Conservation (phyloP, 2,797 vertebrate genomes). For the Rhinatrema bivittatum region DNA sequence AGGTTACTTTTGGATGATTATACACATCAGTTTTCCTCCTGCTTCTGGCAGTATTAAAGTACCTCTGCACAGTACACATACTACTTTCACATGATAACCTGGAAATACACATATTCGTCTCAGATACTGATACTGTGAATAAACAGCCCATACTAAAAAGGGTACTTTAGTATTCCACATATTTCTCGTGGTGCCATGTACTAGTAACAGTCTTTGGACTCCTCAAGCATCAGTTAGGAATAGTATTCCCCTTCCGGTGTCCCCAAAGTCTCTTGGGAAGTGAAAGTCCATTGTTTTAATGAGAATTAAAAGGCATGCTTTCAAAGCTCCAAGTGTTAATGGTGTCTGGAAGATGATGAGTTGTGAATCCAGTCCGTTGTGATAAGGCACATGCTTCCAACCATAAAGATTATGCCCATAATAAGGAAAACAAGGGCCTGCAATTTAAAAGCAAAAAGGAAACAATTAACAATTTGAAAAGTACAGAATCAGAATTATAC, state of each 20-base stretch:
- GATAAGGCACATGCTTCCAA: constrained; percentile 89
- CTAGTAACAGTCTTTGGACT: constrained; percentile 50
- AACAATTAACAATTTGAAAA: too few species aligned
- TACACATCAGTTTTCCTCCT: constrained; percentile 18
- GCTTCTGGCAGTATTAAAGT: too few species aligned
- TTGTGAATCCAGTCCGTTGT: constrained; percentile 89
- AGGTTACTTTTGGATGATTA: constrained; percentile 15
- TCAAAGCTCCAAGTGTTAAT: constrained; percentile 59
- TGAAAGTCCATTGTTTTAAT: too few species aligned
- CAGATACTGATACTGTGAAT: constrained; percentile 40
- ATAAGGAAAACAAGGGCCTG: constrained; percentile 82
- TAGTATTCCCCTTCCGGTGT: constrained; percentile 21
- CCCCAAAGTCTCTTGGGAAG: constrained; percentile 27
- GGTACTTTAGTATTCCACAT: constrained; percentile 20
- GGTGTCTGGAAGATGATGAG: constrained; percentile 64
- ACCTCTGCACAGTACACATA: constrained; percentile 13
- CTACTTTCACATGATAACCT: too few species aligned
- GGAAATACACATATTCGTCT: constrained; percentile 24
- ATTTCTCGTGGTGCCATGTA: constrained; percentile 23
- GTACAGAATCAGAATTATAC: too few species aligned
- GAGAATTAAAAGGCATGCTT: too few species aligned
- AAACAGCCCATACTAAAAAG: constrained; percentile 23
- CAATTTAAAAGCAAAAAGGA: constrained; percentile 20
- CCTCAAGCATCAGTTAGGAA: constrained; percentile 38
- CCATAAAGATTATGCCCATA: constrained; percentile 86